A percentile compares a stretch with the other conserved stretches of the same genome.
Evolutionary conservation across 1,140 invertebrate species (phyloP).

Genomic region (Oncopodura yosiiana): DNA sequence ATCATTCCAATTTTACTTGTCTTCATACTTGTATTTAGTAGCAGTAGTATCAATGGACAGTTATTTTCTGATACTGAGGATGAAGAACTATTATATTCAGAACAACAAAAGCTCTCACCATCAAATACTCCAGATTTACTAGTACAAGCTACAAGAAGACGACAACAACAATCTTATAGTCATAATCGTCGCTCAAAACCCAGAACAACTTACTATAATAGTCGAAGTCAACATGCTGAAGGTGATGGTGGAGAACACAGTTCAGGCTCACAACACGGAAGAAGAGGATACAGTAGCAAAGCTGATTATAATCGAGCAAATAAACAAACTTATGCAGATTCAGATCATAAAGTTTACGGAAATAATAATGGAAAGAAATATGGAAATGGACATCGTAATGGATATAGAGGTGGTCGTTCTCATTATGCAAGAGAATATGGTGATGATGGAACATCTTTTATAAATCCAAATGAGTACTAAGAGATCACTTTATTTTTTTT

Average conservation of each 20-base stretch:
- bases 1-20: too few species aligned
- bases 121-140: too few species aligned
- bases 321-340: background rate
- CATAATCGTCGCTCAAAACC: too few species aligned
- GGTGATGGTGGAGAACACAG: conserved; percentile 5
- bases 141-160: too few species aligned
- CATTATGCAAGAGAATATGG: background rate
- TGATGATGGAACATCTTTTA: conserved; percentile 1
- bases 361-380: background rate
- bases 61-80: too few species aligned
- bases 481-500: background rate
- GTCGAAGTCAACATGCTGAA: too few species aligned
- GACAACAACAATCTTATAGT: too few species aligned
- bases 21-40: too few species aligned
- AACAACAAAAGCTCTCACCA: too few species aligned
- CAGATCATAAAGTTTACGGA: conserved; percentile 1
- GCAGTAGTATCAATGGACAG: too few species aligned
- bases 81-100: too few species aligned
- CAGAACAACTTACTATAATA: too few species aligned
- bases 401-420: background rate
- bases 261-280: background rate
- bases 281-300: background rate
- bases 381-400: background rate
- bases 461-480: background rate
- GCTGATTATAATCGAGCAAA: conserved; percentile 2